These are phyloP conservation scores for Micromys minutus DNA, from an alignment of 2,113 vertebrate genomes.

Conservation along the genomic window DNA sequence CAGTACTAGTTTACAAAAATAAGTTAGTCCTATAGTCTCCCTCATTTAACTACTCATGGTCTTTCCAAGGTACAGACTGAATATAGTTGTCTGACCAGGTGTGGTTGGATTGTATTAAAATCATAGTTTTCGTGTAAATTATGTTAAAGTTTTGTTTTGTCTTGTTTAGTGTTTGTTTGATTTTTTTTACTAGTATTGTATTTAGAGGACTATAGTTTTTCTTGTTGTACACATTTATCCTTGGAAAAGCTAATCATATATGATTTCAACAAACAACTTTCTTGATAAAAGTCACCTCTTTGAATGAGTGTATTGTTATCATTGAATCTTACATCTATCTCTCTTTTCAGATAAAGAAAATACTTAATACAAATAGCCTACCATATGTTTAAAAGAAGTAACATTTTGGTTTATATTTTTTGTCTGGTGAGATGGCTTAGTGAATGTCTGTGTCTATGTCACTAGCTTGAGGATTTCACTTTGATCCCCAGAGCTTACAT, in stretches of 20 bases:
- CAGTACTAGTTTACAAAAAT: too few relatives aligned
- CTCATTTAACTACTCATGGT: constrained; percentile 42
- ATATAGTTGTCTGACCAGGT: constrained; percentile 23
- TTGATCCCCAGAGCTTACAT: not conserved
- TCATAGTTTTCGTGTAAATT: constrained; percentile 57
- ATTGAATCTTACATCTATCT: constrained; percentile 34
- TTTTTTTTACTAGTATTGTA: constrained; percentile 32
- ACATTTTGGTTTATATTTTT: not conserved
- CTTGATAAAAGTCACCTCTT: constrained; percentile 63
- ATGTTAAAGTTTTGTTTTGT: constrained; percentile 37
- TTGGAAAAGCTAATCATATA: constrained; percentile 52
- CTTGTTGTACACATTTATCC: constrained; percentile 44
- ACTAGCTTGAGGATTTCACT: not conserved
- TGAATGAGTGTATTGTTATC: constrained; percentile 35
- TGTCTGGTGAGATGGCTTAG: not conserved
- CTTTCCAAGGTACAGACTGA: constrained; percentile 62
- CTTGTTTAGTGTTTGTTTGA: constrained; percentile 1
- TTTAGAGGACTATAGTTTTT: constrained; percentile 49
- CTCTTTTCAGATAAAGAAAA: constrained; percentile 62
- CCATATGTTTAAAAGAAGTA: constrained; percentile 23
- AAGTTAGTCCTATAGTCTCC: too few relatives aligned
- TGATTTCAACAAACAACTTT: constrained; percentile 41
- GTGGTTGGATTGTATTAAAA: constrained; percentile 43
- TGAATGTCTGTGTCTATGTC: not conserved
- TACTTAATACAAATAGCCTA: constrained; percentile 48